A percentile compares a stretch with the other conserved stretches of the same genome.
These are phyloP conservation scores for Coracopsis vasa DNA, from an alignment of 2,113 vertebrate species.

Conservation along the genomic window DNA sequence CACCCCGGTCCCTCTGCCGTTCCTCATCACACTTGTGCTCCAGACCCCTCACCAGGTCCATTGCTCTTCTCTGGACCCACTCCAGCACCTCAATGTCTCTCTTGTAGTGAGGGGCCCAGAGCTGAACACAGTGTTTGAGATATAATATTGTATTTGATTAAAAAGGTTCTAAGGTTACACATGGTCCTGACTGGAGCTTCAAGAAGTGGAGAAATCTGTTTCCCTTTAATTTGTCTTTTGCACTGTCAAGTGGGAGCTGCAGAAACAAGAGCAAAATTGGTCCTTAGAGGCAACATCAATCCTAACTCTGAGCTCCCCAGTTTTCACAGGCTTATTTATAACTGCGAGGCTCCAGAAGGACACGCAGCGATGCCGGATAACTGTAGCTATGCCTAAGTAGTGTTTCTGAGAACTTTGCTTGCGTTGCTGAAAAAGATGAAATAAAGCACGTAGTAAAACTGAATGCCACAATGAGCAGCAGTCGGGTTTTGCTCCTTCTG, in stretches of 20 bases:
- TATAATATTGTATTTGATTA: not conserved
- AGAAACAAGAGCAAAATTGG: not conserved
- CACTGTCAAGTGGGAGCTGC: not conserved
- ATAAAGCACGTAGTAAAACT: not conserved
- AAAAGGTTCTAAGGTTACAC: not conserved
- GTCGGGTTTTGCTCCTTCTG: not conserved
- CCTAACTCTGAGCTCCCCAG: not conserved
- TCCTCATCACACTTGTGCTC: not conserved
- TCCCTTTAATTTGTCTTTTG: not conserved
- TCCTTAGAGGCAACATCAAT: not conserved
- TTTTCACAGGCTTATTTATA: not conserved
- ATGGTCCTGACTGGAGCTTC: not conserved
- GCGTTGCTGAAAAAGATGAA: not conserved
- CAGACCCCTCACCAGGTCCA: not conserved
- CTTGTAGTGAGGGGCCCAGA: not conserved
- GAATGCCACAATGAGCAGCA: not conserved
- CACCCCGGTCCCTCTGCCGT: not conserved
- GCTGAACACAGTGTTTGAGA: not conserved
- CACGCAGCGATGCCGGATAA: not conserved
- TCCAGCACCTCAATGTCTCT: not conserved
- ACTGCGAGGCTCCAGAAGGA: not conserved
- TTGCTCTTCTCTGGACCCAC: not conserved
- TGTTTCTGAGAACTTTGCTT: not conserved
- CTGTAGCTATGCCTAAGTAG: fast-evolving
- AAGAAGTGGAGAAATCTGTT: not conserved